Evolutionary conservation across 2,888 invertebrate species (phyloP), one percentile per base, ranked within the genome.

Genomic region (Oscheius sp.): DNA sequence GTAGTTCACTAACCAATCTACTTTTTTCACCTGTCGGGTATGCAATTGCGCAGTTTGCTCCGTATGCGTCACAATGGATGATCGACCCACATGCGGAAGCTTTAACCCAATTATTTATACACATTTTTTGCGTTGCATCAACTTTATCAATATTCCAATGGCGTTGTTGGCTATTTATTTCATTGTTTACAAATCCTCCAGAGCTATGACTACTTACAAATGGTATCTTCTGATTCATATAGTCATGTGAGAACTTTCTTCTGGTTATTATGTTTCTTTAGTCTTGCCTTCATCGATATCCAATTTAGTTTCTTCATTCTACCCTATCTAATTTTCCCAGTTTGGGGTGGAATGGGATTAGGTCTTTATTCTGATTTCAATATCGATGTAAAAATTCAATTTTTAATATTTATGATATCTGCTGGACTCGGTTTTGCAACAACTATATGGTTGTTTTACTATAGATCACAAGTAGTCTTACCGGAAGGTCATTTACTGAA

Each of bases 391-490:
- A 44, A 17, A 17, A 9, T 59, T 24, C 59, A 59, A 5, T 24
- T 59, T n/a, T 12, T 24, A 6, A 12, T 44, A 26, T 41, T 59
- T 20, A 59, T 59, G 41, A 28, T 26, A n/a, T 12, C 4, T 2
- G 28, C 30, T 12, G 28, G 28, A 8, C 6, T 20, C n/a, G 8
- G n/a, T 2, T 17, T 14, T 20, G 24, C 44, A n/a, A 30, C 59
- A 4, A 59, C 59, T 5, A 22, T 59, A 26, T 59, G 59, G 30
- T 9, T 59, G 8, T 59, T 59, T 17, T 59, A 59, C 28, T 59
- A 59, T 17, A 24, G 59, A 6, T 28, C 59, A 9, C 59, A 59
- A n/a, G 41, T 24, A 2, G 44, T 59, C n/a, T 32, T 59, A 12
- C 41, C 44, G 2, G 59, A 59, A 6, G 2, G 2, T 4, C 59